Conservation (phyloP, 2,113 vertebrate genomes). For the Erythrolamprus reginae region DNA sequence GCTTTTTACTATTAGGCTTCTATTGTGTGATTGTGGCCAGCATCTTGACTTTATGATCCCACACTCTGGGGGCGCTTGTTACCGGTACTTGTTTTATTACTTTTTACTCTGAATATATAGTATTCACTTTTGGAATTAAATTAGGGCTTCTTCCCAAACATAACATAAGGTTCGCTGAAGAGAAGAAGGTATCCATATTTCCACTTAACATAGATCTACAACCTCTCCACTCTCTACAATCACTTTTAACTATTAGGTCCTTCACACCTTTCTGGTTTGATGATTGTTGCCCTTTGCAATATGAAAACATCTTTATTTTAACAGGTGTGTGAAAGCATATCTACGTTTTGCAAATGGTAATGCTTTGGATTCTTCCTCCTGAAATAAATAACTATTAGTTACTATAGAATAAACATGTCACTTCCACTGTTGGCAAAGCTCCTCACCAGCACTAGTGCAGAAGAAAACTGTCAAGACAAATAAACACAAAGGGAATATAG, state of each 20-base stretch:
- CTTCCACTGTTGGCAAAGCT: conserved; percentile 52
- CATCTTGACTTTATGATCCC: background rate
- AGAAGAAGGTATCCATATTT: background rate
- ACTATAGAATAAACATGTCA: conserved; percentile 64
- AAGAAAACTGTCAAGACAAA: conserved; percentile 64
- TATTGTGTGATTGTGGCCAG: background rate
- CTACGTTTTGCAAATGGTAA: conserved; percentile 33
- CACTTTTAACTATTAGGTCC: background rate
- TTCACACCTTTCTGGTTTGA: conserved; percentile 31
- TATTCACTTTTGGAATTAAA: background rate
- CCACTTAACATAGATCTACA: background rate
- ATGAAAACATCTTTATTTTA: conserved; percentile 42
- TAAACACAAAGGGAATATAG: conserved; percentile 53
- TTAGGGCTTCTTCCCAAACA: background rate
- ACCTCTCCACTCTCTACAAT: background rate
- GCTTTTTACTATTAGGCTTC: background rate
- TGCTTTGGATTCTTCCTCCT: conserved; percentile 34
- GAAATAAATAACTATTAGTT: conserved; percentile 59
- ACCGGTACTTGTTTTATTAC: background rate
- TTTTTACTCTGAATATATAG: background rate
- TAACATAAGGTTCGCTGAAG: background rate
- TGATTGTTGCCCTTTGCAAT: conserved; percentile 31
- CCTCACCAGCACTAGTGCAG: conserved; percentile 51
- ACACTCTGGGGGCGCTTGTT: background rate
- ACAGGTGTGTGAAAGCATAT: background rate